Percentiles rank a stretch among this genome's conserved stretches.
phyloP scores from a whole-genome alignment of 2,888 invertebrate genomes.

The Ethmia dodecea region DNA sequence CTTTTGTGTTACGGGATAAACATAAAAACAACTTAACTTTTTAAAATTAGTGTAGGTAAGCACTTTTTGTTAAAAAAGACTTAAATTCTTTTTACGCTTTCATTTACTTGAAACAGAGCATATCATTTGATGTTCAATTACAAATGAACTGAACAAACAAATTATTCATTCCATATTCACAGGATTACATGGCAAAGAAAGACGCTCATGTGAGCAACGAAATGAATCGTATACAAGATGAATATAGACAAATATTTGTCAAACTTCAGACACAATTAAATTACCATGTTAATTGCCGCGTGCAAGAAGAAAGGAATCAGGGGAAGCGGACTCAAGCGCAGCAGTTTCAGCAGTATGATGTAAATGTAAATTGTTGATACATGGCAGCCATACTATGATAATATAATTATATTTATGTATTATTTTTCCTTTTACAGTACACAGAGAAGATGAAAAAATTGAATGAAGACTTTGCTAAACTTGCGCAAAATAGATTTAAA shows the following conservation, averaged over 20 bases:
- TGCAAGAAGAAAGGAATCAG: constrained; percentile 53
- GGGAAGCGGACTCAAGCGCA: constrained; percentile 31
- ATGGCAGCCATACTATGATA: background rate
- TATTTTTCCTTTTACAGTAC: constrained; percentile 38
- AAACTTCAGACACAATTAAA: constrained; percentile 73
- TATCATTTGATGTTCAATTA: no score
- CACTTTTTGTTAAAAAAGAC: no score
- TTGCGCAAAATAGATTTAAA: constrained; percentile 5
- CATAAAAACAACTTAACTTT: no score
- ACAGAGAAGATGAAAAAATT: constrained; percentile 54
- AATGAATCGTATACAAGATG: constrained; percentile 79
- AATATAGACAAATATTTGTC: constrained; percentile 75
- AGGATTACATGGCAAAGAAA: constrained; percentile 81
- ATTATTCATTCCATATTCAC: constrained; percentile 10
- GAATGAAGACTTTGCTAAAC: constrained; percentile 30
- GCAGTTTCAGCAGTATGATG: constrained; percentile 40
- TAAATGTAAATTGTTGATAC: constrained; percentile 18
- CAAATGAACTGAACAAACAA: no score
- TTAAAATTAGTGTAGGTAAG: no score
- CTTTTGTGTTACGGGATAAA: no score
- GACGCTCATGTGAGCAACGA: constrained; percentile 80
- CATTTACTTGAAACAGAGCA: no score
- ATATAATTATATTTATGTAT: no score
- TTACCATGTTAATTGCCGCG: constrained; percentile 55
- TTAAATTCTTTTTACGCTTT: no score